These are phyloP conservation scores for Aleiodes sp. DNA, from an alignment of 1,140 invertebrate genomes.

Conservation along the genomic window DNA sequence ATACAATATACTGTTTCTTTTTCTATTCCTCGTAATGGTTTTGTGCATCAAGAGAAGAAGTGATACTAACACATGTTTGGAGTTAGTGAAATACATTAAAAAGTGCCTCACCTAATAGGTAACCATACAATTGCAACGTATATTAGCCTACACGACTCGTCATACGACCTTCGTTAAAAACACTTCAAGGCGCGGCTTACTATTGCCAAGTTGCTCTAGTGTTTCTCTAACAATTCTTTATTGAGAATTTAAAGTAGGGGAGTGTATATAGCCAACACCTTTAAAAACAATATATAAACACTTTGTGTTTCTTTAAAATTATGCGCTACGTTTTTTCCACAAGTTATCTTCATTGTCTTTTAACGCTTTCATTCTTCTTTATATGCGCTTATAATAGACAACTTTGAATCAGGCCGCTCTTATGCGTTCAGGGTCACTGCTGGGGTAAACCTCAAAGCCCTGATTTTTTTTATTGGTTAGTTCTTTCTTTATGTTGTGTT, in stretches of 20 bases:
- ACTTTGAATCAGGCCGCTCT: not conserved
- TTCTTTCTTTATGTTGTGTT: too few species aligned
- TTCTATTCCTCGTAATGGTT: not conserved
- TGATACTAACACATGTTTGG: too few species aligned
- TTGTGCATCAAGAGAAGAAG: not conserved
- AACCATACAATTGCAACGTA: conserved; percentile 40
- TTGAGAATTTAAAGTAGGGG: conserved; percentile 8
- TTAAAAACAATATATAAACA: not conserved
- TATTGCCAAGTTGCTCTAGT: conserved; percentile 6
- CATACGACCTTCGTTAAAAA: conserved; percentile 46
- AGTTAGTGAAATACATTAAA: not conserved
- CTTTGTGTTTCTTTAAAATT: not conserved
- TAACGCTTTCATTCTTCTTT: not conserved
- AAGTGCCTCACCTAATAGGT: conserved; percentile 35
- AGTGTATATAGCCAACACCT: not conserved
- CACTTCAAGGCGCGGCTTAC: conserved; percentile 37
- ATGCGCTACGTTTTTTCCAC: not conserved
- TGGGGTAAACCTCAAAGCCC: not conserved
- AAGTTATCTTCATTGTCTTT: not conserved
- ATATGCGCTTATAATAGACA: not conserved
- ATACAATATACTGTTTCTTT: not conserved
- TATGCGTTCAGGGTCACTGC: not conserved
- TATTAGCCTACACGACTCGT: conserved; percentile 31
- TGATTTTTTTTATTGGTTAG: too few species aligned
- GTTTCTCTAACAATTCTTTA: not conserved